phyloP scores from a whole-genome alignment of 2,888 invertebrate genomes.

The Caenorhabditis sp. region DNA sequence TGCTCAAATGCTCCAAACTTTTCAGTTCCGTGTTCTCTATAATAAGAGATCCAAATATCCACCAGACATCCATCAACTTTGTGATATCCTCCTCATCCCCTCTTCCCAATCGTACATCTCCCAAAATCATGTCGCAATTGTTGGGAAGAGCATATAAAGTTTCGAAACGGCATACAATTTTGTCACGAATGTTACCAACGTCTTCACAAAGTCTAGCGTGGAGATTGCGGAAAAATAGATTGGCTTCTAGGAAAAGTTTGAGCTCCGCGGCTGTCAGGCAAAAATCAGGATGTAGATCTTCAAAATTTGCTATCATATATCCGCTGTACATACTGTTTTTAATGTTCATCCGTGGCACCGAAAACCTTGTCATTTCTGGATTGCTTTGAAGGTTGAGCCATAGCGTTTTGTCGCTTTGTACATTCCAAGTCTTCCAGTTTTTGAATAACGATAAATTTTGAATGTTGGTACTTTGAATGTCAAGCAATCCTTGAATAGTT shows the following conservation, averaged over 20 bases:
- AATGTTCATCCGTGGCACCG: too few relatives aligned
- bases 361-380: not conserved
- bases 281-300: constrained; percentile 10
- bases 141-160: not conserved
- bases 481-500: not conserved
- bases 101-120: not conserved
- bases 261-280: not conserved
- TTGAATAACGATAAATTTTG: not conserved
- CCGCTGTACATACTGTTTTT: too few relatives aligned
- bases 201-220: not conserved
- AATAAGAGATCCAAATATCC: not conserved
- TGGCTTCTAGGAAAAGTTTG: not conserved
- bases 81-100: not conserved
- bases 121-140: not conserved
- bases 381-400: not conserved
- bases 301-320: not conserved
- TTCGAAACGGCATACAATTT: not conserved
- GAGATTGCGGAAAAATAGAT: not conserved
- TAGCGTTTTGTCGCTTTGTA: not conserved
- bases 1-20: not conserved
- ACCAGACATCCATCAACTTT: not conserved
- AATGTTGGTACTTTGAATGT: constrained; percentile 4
- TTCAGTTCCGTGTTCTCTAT: constrained; percentile 4
- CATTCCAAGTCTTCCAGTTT: not conserved
- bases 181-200: not conserved